These are phyloP conservation scores for Labroides dimidiatus DNA, from an alignment of 2,797 vertebrate species.

Conservation along the genomic window DNA sequence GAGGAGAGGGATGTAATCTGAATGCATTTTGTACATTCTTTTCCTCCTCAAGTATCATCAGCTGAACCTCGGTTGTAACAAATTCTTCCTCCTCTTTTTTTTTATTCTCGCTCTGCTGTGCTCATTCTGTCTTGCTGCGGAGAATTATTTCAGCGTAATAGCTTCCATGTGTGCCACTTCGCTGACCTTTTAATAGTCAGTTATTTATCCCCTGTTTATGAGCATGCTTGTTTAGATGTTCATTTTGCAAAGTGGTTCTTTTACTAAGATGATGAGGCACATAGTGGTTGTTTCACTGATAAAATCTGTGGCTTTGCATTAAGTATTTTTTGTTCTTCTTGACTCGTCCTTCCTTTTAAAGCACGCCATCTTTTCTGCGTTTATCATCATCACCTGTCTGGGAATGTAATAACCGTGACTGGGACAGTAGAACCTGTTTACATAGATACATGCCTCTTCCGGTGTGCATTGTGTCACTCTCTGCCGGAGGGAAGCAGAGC, in stretches of 20 bases:
- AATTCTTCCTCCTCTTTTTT: conserved; percentile 12
- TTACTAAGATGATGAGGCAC: neutral
- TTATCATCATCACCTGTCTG: conserved; percentile 7
- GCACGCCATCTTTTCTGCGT: neutral
- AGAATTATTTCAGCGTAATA: conserved; percentile 16
- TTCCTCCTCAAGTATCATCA: conserved; percentile 38
- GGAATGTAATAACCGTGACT: neutral
- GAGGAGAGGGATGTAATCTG: conserved; percentile 23
- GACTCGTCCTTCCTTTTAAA: neutral
- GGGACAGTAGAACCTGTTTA: conserved; percentile 21
- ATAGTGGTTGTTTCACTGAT: neutral
- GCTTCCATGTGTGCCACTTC: conserved; percentile 11
- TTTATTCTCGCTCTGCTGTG: neutral
- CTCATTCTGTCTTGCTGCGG: conserved; percentile 14
- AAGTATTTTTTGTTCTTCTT: neutral
- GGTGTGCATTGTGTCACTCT: conserved; percentile 19
- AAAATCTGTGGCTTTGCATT: neutral
- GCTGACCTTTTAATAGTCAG: conserved; percentile 1
- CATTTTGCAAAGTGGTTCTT: conserved; percentile 1
- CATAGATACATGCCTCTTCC: conserved; percentile 21
- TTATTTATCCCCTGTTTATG: neutral
- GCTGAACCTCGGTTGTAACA: conserved; percentile 32
- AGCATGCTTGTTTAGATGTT: neutral
- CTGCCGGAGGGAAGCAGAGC: conserved; percentile 31
- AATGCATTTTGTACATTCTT: conserved; percentile 58